A percentile compares a stretch with the other conserved stretches of the same genome.
These are phyloP conservation scores for Pseudotriccus pelzelni DNA, from an alignment of 2,797 vertebrate species.

Conservation along the genomic window DNA sequence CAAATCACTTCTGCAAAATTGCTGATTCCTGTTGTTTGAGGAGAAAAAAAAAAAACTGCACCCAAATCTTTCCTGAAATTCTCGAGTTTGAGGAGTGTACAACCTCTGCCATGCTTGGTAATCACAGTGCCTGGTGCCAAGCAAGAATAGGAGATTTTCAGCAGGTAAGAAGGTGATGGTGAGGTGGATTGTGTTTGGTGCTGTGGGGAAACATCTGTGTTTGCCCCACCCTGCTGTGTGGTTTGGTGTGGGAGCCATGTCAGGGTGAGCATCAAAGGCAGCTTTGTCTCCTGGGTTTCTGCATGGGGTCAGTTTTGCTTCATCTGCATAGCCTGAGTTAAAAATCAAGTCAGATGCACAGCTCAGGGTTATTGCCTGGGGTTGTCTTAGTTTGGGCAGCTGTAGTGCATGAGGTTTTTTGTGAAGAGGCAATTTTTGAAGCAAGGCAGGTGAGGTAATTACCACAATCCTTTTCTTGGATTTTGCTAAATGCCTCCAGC, in stretches of 20 bases:
- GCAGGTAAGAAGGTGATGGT: background rate
- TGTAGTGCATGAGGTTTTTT: background rate
- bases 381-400: background rate
- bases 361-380: background rate
- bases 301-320: background rate
- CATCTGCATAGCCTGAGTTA: background rate
- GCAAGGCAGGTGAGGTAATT: conserved; percentile 13
- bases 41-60: background rate
- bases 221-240: background rate
- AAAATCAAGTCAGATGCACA: background rate
- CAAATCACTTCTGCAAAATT: conserved; percentile 27
- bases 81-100: background rate
- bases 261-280: background rate
- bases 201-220: background rate
- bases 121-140: background rate
- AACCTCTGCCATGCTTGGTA: background rate
- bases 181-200: background rate
- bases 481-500: background rate
- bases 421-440: background rate
- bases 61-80: background rate
- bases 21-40: conserved; percentile 18
- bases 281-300: background rate
- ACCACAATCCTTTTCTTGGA: background rate
- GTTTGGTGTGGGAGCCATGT: background rate
- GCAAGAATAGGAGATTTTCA: background rate